Evolutionary conservation across 1,140 invertebrate genomes (phyloP), one percentile per base, ranked within the genome.

Genomic region (Drosophila micromelanica): DNA sequence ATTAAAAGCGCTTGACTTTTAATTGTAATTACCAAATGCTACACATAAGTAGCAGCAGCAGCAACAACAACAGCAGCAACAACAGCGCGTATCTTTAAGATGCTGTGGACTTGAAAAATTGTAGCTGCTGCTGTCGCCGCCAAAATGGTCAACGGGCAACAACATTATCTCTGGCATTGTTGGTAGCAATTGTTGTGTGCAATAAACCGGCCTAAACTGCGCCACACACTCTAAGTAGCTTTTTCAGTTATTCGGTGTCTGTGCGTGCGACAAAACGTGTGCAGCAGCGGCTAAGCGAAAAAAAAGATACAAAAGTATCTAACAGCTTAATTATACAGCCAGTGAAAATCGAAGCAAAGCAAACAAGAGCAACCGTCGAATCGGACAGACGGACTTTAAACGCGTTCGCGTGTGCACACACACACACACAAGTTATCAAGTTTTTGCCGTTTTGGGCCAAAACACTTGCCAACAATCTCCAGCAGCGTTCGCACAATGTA

Each of bases 191-290:
- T 86, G 81, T 86, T 86, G 82, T 86, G 87, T 35, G 32, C 32
- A 35, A 5, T 82, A 82, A 87, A 87, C 82, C 82, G 78, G 82
- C 82, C 84, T 71, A 69, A 78, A 69, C 64, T 40, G 63, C 57
- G 63, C 51, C 42, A 37, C 38, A 45, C 49, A 77, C 75, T 87
- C 87, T 69, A 87, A 82, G 78, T 89, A 71, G 68, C 84, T 78
- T 82, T 82, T 87, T 73, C 72, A 87, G 82, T 87, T 87, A 82
- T 79, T 60, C 82, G 78, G 59, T 78, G 82, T 82, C 82, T 82
- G 76, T 87, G 82, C 82, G 82, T 87, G 84, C 82, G 82, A 89
- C 82, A 87, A 87, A 87, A 87, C 82, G 82, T 87, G 72, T 69
- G 59, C 61, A 52, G 32, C 61, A 43, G 20, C 32, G 8, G 20